These are phyloP conservation scores for Nephrotoma guestfalica DNA, from an alignment of 2,888 invertebrate genomes.

Conservation along the genomic window DNA sequence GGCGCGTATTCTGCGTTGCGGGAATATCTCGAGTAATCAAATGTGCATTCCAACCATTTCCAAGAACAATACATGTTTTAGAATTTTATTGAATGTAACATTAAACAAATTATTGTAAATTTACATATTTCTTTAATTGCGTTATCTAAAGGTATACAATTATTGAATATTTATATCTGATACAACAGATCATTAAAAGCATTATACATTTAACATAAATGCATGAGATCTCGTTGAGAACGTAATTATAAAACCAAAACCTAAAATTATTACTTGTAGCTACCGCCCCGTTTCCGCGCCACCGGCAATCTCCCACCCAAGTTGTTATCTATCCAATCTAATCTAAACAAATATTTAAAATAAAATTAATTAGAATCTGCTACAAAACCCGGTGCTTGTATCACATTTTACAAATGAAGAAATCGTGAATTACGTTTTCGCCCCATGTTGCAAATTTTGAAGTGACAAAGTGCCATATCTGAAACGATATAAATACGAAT, in stretches of 20 bases:
- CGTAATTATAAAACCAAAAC: neutral
- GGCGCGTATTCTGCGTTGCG: too few relatives aligned
- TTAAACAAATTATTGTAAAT: neutral
- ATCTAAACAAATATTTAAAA: neutral
- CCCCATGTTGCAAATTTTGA: conserved; percentile 57
- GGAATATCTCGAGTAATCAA: too few relatives aligned
- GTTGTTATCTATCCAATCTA: neutral
- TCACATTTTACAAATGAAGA: conserved; percentile 7
- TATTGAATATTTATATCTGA: neutral
- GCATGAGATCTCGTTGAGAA: neutral
- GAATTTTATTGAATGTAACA: neutral
- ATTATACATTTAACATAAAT: conserved; percentile 1
- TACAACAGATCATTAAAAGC: neutral
- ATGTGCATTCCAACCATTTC: neutral
- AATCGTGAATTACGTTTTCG: conserved; percentile 36
- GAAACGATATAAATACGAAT: conserved; percentile 19
- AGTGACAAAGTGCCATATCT: conserved; percentile 52
- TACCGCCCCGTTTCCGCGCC: neutral
- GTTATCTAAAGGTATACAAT: neutral
- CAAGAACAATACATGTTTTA: neutral
- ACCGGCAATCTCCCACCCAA: neutral
- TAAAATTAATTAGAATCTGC: neutral
- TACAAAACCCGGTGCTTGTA: neutral
- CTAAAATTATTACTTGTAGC: neutral
- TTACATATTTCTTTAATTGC: neutral